phyloP scores from a whole-genome alignment of 2,797 vertebrate genomes.

The Tiaroga cobitis region DNA sequence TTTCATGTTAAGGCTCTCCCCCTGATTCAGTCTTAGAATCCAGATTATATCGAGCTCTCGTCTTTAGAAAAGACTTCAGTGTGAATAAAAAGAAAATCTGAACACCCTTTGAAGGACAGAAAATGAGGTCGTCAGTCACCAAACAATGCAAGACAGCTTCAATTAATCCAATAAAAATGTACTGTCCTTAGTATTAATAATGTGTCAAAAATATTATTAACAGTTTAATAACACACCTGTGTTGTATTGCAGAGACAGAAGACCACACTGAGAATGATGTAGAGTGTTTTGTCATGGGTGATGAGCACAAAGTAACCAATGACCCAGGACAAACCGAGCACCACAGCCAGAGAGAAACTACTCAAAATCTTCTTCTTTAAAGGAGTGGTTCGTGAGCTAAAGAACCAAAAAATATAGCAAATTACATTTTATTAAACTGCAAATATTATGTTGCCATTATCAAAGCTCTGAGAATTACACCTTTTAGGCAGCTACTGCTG shows the following conservation, averaged over 20 bases:
- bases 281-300: conserved; percentile 24
- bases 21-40: conserved; percentile 10
- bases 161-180: not conserved
- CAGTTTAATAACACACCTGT: conserved; percentile 68
- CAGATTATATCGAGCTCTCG: not conserved
- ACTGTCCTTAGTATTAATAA: not conserved
- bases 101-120: conserved; percentile 63
- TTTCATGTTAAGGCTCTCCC: not conserved
- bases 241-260: conserved; percentile 79
- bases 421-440: not conserved
- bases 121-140: not conserved
- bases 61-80: conserved; percentile 37
- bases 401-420: not conserved
- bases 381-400: conserved; percentile 66
- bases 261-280: conserved; percentile 68
- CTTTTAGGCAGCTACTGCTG: too few species aligned
- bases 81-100: conserved; percentile 75
- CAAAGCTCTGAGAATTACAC: not conserved
- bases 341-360: conserved; percentile 68
- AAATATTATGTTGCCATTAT: not conserved
- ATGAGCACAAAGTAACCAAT: conserved; percentile 74
- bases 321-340: conserved; percentile 77
- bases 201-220: not conserved
- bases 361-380: conserved; percentile 67
- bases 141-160: not conserved